Evolutionary conservation across 2,113 vertebrate genomes (phyloP).

Genomic region (Marmota flaviventris): DNA sequence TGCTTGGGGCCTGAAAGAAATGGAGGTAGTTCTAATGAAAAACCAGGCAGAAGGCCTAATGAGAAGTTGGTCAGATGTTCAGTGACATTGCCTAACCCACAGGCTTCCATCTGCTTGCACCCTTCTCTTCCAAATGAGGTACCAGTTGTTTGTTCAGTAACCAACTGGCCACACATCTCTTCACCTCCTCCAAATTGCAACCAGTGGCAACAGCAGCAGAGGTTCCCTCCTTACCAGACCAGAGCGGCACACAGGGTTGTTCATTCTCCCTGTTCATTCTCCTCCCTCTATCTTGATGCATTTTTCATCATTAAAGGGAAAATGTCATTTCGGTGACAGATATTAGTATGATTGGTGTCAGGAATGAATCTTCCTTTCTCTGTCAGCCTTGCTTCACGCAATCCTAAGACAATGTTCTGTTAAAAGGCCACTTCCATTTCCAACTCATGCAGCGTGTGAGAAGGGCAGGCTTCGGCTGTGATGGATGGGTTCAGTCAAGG

Average conservation of each 20-base stretch:
- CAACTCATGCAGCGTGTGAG: slow-evolving; percentile 70
- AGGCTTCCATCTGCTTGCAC: neutral
- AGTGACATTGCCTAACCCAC: neutral
- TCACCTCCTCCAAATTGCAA: neutral
- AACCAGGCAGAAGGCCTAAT: neutral
- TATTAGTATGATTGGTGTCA: slow-evolving; percentile 89
- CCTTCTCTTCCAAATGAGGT: slow-evolving; percentile 36
- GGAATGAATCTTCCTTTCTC: slow-evolving; percentile 89
- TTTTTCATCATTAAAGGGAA: slow-evolving; percentile 92
- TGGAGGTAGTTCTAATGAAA: neutral
- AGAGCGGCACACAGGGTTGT: neutral
- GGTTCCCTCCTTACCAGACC: neutral
- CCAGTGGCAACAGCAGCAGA: no score
- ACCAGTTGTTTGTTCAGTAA: neutral
- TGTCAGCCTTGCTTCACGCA: slow-evolving; percentile 84
- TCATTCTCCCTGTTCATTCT: slow-evolving; percentile 69
- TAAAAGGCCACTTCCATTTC: slow-evolving; percentile 88
- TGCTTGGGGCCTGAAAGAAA: neutral
- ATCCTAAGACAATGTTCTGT: slow-evolving; percentile 84
- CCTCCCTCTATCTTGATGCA: slow-evolving; percentile 83
- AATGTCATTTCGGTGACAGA: slow-evolving; percentile 89
- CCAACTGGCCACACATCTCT: neutral
- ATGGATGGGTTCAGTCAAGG: slow-evolving; percentile 57
- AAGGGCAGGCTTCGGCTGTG: slow-evolving; percentile 75
- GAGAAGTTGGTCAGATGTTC: slow-evolving; percentile 18